These are phyloP conservation scores for Prietella phreatophila DNA, from an alignment of 2,113 vertebrate species.

Conservation along the genomic window DNA sequence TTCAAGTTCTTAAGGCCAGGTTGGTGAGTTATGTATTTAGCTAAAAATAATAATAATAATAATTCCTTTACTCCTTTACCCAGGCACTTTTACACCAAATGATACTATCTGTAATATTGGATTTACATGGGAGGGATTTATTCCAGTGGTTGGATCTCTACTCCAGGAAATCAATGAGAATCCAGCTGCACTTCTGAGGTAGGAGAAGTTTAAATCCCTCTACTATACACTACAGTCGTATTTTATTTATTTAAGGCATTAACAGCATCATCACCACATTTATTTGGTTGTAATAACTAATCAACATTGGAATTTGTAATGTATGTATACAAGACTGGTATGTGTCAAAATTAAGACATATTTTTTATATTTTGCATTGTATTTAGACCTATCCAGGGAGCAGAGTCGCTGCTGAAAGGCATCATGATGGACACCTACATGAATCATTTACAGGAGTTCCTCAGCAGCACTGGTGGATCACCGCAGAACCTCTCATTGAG, in stretches of 20 bases:
- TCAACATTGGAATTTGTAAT: neutral
- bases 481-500: slow-evolving; percentile 55
- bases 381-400: slow-evolving; percentile 62
- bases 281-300: neutral
- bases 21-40: neutral
- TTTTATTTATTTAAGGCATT: neutral
- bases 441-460: slow-evolving; percentile 35
- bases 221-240: neutral
- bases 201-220: neutral
- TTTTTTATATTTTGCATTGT: neutral
- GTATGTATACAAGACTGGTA: neutral
- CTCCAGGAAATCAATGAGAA: slow-evolving; percentile 37
- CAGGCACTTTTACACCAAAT: slow-evolving; percentile 47
- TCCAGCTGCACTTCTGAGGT: slow-evolving; percentile 51
- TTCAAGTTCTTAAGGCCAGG: neutral
- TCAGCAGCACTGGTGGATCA: slow-evolving; percentile 39
- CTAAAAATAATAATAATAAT: neutral
- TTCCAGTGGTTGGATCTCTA: slow-evolving; percentile 31
- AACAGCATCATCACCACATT: neutral
- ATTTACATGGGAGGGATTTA: slow-evolving; percentile 50
- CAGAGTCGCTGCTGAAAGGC: slow-evolving; percentile 61
- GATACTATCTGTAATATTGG: slow-evolving; percentile 35
- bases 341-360: neutral
- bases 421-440: slow-evolving; percentile 52
- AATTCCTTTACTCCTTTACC: neutral